A percentile compares a stretch with the other conserved stretches of the same genome.
These are phyloP conservation scores for Chalcosyrphus nemorum DNA, from an alignment of 2,888 invertebrate genomes.

Conservation along the genomic window DNA sequence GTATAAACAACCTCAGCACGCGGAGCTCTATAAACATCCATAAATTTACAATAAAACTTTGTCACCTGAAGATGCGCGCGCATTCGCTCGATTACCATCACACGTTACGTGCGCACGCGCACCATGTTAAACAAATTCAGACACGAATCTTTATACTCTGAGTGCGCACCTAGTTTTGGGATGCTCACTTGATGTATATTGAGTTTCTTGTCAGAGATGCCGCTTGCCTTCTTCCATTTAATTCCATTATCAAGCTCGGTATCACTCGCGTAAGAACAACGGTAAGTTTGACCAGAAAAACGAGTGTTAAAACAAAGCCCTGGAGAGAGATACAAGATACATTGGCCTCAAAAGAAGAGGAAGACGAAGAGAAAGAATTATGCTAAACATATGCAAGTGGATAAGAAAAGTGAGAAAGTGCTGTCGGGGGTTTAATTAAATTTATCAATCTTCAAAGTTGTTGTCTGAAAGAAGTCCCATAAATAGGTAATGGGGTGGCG, in stretches of 20 bases:
- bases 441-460: slow-evolving; percentile 51
- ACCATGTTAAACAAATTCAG: slow-evolving; percentile 55
- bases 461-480: slow-evolving; percentile 28
- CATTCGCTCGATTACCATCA: slow-evolving; percentile 47
- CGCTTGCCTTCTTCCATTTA: slow-evolving; percentile 41
- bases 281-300: slow-evolving; percentile 58
- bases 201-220: slow-evolving; percentile 36
- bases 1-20: slow-evolving; percentile 35
- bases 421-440: slow-evolving; percentile 53
- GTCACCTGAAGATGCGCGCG: slow-evolving; percentile 36
- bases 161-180: slow-evolving; percentile 47
- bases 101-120: slow-evolving; percentile 24
- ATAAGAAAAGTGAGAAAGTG: slow-evolving; percentile 63
- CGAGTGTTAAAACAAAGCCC: slow-evolving; percentile 46
- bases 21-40: slow-evolving; percentile 14
- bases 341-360: background rate
- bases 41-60: slow-evolving; percentile 51
- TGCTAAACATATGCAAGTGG: slow-evolving; percentile 47
- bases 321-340: slow-evolving; percentile 13
- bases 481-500: slow-evolving; percentile 60
- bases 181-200: slow-evolving; percentile 47
- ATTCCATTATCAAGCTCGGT: slow-evolving; percentile 59
- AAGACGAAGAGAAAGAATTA: slow-evolving; percentile 39
- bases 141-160: slow-evolving; percentile 13
- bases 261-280: slow-evolving; percentile 42